Conservation (phyloP, 2,113 vertebrate genomes). For the Oncorhynchus kisutch region DNA sequence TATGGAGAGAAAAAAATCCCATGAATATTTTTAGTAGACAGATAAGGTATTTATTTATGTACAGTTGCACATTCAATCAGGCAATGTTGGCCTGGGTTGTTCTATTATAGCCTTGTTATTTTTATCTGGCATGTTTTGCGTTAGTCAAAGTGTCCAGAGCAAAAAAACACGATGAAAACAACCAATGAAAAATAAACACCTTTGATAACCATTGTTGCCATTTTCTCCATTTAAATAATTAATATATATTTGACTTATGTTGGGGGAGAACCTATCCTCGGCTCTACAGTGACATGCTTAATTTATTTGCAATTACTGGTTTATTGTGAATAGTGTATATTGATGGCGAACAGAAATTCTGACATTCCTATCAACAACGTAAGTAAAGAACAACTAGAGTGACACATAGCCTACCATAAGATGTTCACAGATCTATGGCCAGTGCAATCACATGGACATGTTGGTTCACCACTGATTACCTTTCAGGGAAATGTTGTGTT, state of each 20-base stretch:
- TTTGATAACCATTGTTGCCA: conserved; percentile 32
- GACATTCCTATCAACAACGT: neutral
- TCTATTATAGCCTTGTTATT: conserved; percentile 25
- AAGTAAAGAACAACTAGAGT: neutral
- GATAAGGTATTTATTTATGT: conserved; percentile 42
- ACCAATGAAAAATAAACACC: conserved; percentile 19
- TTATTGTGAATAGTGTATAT: conserved; percentile 2
- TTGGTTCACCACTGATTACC: too few relatives aligned
- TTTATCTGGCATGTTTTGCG: conserved; percentile 18
- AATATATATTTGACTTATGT: conserved; percentile 14
- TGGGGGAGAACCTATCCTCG: conserved; percentile 8
- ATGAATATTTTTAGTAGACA: conserved; percentile 54
- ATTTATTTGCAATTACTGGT: conserved; percentile 36
- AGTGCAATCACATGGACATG: too few relatives aligned
- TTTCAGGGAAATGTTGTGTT: too few relatives aligned
- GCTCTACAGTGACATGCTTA: conserved; percentile 17
- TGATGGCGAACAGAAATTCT: neutral
- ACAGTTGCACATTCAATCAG: conserved; percentile 32
- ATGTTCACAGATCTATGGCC: too few relatives aligned
- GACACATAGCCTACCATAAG: too few relatives aligned
- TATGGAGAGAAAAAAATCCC: conserved; percentile 40
- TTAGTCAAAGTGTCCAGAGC: conserved; percentile 18
- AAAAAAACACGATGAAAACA: conserved; percentile 11
- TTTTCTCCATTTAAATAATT: conserved; percentile 29
- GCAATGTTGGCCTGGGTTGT: conserved; percentile 20